Evolutionary conservation across 2,888 invertebrate species (phyloP).

Genomic region (Lasiommata megera): DNA sequence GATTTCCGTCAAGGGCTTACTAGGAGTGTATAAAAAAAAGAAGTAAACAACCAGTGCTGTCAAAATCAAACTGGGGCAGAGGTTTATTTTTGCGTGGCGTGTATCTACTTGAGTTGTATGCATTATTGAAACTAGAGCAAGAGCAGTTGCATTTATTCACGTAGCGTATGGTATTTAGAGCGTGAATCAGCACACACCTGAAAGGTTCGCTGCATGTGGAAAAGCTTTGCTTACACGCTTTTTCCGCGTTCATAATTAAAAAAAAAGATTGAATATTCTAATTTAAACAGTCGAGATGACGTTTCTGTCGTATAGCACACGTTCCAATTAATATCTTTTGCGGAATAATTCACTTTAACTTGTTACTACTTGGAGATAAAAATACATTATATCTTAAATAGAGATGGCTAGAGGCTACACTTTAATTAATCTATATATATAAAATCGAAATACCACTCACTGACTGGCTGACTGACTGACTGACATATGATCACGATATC

Average conservation of each 20-base stretch:
- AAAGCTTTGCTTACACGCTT: slow-evolving; percentile 7
- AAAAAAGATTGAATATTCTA: not conserved
- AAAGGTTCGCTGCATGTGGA: slow-evolving; percentile 15
- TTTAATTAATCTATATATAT: too few species aligned
- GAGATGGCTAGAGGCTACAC: too few species aligned
- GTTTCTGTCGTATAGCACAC: too few species aligned
- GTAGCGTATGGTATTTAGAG: slow-evolving; percentile 13
- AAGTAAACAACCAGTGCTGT: not conserved
- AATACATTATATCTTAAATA: too few species aligned
- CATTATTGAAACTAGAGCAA: not conserved
- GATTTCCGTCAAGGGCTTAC: too few species aligned
- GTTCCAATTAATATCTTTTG: too few species aligned
- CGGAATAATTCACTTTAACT: too few species aligned
- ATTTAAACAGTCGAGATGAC: not conserved
- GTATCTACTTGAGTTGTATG: not conserved
- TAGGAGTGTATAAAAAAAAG: too few species aligned
- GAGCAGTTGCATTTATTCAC: slow-evolving; percentile 2
- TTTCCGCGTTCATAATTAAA: slow-evolving; percentile 1
- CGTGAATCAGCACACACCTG: slow-evolving; percentile 16
- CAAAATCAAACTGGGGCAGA: not conserved
- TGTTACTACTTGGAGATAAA: too few species aligned
- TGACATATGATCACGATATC: too few species aligned
- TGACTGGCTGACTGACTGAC: too few species aligned
- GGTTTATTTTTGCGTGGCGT: not conserved
- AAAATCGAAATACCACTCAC: too few species aligned